Conservation (phyloP, 2,888 invertebrate genomes). For the Iphiclides podalirius region DNA sequence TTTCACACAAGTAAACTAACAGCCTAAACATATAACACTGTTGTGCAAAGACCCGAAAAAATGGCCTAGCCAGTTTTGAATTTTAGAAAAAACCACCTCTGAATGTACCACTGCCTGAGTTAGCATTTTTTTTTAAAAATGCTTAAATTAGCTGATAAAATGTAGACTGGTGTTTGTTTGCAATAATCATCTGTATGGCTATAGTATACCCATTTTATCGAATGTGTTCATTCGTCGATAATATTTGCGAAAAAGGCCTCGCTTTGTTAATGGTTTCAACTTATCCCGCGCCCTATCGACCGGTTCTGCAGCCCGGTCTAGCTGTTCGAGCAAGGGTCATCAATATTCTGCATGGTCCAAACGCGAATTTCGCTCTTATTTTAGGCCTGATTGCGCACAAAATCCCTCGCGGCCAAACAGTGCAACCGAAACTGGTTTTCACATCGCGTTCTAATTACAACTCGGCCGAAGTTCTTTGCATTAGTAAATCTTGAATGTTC, state of each 20-base stretch:
- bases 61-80: too few relatives aligned
- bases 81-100: too few relatives aligned
- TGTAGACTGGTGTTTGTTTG: too few relatives aligned
- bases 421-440: constrained; percentile 23
- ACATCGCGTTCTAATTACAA: constrained; percentile 23
- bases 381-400: constrained; percentile 7
- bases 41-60: too few relatives aligned
- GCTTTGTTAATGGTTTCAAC: constrained; percentile 29
- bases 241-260: constrained; percentile 21
- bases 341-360: constrained; percentile 17
- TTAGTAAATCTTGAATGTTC: constrained; percentile 12
- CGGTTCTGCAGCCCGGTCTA: constrained; percentile 37
- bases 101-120: too few relatives aligned
- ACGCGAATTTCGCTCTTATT: constrained; percentile 24
- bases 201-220: too few relatives aligned
- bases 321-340: constrained; percentile 33
- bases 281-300: constrained; percentile 31
- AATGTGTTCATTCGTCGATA: constrained; percentile 2
- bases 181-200: too few relatives aligned
- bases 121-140: too few relatives aligned
- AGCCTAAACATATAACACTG: too few relatives aligned
- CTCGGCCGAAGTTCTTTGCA: constrained; percentile 17
- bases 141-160: too few relatives aligned
- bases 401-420: constrained; percentile 4
- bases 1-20: too few relatives aligned